Evolutionary conservation across 2,888 invertebrate species (phyloP).

Genomic region (Mimachlamys varia): DNA sequence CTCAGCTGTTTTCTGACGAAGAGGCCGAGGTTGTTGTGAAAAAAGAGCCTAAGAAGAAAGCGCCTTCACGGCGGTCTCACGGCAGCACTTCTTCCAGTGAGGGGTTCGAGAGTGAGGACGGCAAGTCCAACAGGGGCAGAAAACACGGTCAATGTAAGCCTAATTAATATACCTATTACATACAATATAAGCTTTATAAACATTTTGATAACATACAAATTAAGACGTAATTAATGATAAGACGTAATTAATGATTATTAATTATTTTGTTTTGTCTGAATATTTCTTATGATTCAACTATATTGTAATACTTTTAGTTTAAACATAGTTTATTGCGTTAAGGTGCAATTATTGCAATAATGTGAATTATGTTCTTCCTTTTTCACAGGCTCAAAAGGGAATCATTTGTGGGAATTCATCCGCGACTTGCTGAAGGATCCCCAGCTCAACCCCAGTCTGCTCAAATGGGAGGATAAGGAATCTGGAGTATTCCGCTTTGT

Average conservation of each 20-base stretch:
- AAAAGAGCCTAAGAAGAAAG: slow-evolving; percentile 40
- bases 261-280: no score
- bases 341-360: no score
- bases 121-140: slow-evolving; percentile 60
- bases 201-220: no score
- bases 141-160: slow-evolving; percentile 62
- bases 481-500: slow-evolving; percentile 94
- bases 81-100: slow-evolving; percentile 42
- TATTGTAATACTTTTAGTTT: no score
- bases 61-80: slow-evolving; percentile 35
- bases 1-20: slow-evolving; percentile 44
- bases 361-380: neutral
- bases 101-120: slow-evolving; percentile 54
- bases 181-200: neutral
- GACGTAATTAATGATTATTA: no score
- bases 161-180: neutral
- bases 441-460: slow-evolving; percentile 90
- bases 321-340: no score
- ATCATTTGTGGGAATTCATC: slow-evolving; percentile 91
- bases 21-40: slow-evolving; percentile 22
- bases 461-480: slow-evolving; percentile 94
- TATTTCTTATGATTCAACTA: no score
- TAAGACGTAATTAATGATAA: neutral
- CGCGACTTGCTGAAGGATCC: slow-evolving; percentile 90
- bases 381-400: slow-evolving; percentile 61